A percentile compares a stretch with the other conserved stretches of the same genome.
phyloP scores from a whole-genome alignment of 2,113 vertebrate genomes.

The Chlorocebus sabaeus region DNA sequence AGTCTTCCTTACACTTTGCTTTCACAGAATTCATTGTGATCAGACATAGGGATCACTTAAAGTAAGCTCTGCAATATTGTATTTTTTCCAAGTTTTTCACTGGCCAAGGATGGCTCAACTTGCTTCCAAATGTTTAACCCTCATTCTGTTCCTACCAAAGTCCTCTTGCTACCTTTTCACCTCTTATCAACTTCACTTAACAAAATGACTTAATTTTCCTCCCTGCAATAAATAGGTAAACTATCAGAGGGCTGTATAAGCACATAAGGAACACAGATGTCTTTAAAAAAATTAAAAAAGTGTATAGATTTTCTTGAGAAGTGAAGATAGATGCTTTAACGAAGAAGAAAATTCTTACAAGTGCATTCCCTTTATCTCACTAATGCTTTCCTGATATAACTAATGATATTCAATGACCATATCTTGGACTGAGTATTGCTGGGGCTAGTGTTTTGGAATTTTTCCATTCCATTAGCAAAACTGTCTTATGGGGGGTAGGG shows the following conservation, averaged over 20 bases:
- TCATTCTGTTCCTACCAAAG: neutral
- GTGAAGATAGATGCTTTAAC: neutral
- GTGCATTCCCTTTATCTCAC: neutral
- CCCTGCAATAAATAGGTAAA: conserved; percentile 5
- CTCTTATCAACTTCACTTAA: neutral
- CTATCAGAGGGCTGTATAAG: neutral
- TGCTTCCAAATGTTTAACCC: neutral
- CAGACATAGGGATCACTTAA: neutral
- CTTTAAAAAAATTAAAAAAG: neutral
- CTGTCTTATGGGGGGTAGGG: neutral
- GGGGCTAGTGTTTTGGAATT: neutral
- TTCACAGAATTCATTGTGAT: conserved; percentile 37
- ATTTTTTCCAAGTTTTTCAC: neutral
- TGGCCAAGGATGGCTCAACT: neutral
- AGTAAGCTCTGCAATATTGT: neutral
- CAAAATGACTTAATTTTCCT: neutral
- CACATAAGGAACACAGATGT: neutral
- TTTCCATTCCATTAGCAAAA: conserved; percentile 12
- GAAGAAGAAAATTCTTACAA: conserved; percentile 13
- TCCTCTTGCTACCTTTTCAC: neutral
- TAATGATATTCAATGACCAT: neutral
- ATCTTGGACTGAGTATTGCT: neutral
- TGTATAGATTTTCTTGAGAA: neutral
- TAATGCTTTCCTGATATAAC: neutral
- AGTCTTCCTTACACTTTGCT: neutral